Base-by-base conservation (phyloP, 2,113 vertebrate species). In the Etheostoma cragini region DNA sequence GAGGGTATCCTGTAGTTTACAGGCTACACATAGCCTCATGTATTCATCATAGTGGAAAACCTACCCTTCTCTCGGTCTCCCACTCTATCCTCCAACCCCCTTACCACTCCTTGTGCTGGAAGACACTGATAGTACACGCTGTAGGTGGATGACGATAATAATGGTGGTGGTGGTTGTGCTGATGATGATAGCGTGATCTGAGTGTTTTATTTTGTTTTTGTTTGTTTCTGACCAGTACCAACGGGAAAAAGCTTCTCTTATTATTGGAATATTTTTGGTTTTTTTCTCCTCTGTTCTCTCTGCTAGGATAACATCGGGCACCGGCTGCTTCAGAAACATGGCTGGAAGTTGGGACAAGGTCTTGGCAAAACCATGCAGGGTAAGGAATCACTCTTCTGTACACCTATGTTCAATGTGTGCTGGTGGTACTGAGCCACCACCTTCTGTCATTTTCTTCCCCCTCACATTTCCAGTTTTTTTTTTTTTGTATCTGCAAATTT, bases 201-300 rank as follows among this genome's bases (percentile, higher is more conserved):
- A 93, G 77, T 93, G 89, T 84, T 78, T 87, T 65, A 50, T 84
- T 89, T 80, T 87, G 1, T 89, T 87, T 89, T 42, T 82, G 53
- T 83, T 52, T 87, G 56, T 83, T 77, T 74, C 81, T 87, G 94
- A 94, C 93, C 91, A 93, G 93, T 93, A 92, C 94, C 91, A 90
- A 90, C 69, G 87, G 95, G 95, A 96, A 85, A 97, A 97, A 96
- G 96, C 96, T 95, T 93, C 96, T 98, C 97, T 97, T 99, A 98
- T 99, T 99, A 98, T 97, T 97, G 98, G 98, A 98, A 98, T 99
- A 98, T 99, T 98, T 98, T 97, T 97, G 97, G 98, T 98, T 97
- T 98, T 97, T 99, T 96, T 96, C 97, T 94, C 94, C 96, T 97
- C 96, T 98, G 96, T 96, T 97, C 91, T 95, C 89, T 98, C 96